phyloP scores from a whole-genome alignment of 2,797 vertebrate genomes.

The Brachymystax lenok region DNA sequence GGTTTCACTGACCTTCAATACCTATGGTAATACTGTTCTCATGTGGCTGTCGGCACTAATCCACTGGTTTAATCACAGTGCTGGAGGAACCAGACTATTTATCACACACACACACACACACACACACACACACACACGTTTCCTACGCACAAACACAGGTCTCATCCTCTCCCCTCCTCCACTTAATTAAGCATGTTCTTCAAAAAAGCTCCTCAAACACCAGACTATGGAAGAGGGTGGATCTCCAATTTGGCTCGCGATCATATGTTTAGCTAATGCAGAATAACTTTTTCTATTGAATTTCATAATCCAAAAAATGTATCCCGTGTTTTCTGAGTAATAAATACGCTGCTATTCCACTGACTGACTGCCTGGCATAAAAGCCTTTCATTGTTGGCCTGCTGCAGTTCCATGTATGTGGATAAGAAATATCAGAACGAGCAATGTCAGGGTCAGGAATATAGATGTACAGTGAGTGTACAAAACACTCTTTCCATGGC shows the following conservation, averaged over 20 bases:
- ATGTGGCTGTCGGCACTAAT: not conserved
- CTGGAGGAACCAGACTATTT: not conserved
- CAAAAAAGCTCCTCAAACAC: too few species aligned
- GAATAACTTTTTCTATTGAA: too few species aligned
- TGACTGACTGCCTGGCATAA: not conserved
- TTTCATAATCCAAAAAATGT: too few species aligned
- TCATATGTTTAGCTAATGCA: too few species aligned
- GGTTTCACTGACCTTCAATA: not conserved
- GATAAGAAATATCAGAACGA: not conserved
- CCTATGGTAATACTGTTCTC: not conserved
- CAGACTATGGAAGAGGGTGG: too few species aligned
- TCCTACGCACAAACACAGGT: not conserved
- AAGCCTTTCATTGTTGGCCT: not conserved
- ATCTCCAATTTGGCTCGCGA: too few species aligned
- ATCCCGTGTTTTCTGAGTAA: too few species aligned
- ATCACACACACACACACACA: not conserved
- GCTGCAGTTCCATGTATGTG: not conserved
- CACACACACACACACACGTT: too few species aligned
- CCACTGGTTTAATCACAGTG: not conserved
- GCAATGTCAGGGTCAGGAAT: not conserved
- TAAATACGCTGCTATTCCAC: too few species aligned
- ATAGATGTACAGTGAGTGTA: not conserved
- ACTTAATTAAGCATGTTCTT: not conserved
- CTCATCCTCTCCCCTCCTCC: not conserved
- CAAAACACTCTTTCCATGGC: too few species aligned